These are phyloP conservation scores for Hippocampus zosterae DNA, from an alignment of 2,113 vertebrate genomes.

Conservation along the genomic window DNA sequence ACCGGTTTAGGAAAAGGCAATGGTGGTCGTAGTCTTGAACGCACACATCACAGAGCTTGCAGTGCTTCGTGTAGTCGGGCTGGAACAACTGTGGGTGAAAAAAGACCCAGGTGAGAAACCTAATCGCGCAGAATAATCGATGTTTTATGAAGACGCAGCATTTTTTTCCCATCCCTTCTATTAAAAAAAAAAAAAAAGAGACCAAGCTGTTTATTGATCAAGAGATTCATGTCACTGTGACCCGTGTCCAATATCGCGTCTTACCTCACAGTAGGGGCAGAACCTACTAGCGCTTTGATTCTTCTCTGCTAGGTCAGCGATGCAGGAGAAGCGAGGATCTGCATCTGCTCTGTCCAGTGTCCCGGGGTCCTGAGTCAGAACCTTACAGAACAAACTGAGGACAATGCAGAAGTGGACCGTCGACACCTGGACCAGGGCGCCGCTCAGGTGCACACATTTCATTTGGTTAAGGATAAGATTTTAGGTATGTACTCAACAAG, in stretches of 20 bases:
- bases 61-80: conserved; percentile 74
- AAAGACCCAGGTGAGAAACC: background rate
- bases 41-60: conserved; percentile 74
- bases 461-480: conserved; percentile 58
- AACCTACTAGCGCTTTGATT: conserved; percentile 67
- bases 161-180: background rate
- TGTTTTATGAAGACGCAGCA: background rate
- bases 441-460: conserved; percentile 63
- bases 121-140: background rate
- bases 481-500: background rate
- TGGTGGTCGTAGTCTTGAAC: conserved; percentile 78
- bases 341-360: conserved; percentile 50
- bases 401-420: conserved; percentile 63
- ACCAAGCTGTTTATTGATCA: background rate
- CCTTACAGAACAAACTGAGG: conserved; percentile 65
- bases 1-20: conserved; percentile 78
- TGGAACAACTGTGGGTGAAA: conserved; percentile 63
- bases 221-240: background rate
- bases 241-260: background rate
- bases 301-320: conserved; percentile 69
- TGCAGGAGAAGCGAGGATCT: conserved; percentile 63
- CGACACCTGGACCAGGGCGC: conserved; percentile 61
- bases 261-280: conserved; percentile 79
- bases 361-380: conserved; percentile 72
- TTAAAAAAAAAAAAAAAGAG: background rate